These are phyloP conservation scores for Nestor notabilis DNA, from an alignment of 2,113 vertebrate genomes.

Conservation along the genomic window DNA sequence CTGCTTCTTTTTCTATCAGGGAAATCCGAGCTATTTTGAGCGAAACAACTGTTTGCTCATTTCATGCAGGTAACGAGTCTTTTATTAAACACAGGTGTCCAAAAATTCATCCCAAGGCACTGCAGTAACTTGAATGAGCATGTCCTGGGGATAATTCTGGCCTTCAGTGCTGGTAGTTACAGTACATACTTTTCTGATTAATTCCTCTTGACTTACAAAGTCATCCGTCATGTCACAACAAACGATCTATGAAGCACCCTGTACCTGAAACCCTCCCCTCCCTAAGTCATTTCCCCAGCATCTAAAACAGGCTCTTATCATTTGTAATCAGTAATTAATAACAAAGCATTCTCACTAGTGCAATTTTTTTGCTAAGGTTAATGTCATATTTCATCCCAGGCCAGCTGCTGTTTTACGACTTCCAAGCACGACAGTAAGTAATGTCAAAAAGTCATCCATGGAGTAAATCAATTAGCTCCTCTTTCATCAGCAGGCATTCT, in stretches of 20 bases:
- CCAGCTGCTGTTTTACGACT: constrained; percentile 63
- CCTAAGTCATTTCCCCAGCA: neutral
- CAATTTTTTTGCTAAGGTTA: constrained; percentile 47
- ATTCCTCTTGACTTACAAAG: constrained; percentile 48
- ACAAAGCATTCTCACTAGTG: constrained; percentile 53
- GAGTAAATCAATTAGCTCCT: constrained; percentile 69
- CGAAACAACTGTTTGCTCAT: neutral
- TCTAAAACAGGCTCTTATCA: constrained; percentile 9
- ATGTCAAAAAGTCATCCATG: constrained; percentile 38
- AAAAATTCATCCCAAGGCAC: constrained; percentile 11
- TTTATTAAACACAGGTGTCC: constrained; percentile 29
- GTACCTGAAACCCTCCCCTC: neutral
- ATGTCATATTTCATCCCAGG: constrained; percentile 53
- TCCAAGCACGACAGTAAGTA: constrained; percentile 49
- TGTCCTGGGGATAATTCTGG: constrained; percentile 16
- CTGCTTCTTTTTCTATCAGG: neutral
- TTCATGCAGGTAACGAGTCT: neutral
- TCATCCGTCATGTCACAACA: constrained; percentile 2
- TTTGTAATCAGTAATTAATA: constrained; percentile 73
- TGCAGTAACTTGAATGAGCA: constrained; percentile 44
- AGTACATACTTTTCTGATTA: constrained; percentile 44
- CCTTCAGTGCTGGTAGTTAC: constrained; percentile 2
- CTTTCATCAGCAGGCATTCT: constrained; percentile 62
- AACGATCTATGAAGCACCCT: constrained; percentile 12
- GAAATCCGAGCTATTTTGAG: neutral